phyloP scores from a whole-genome alignment of 2,113 vertebrate species.

The Baryphthengus martii region DNA sequence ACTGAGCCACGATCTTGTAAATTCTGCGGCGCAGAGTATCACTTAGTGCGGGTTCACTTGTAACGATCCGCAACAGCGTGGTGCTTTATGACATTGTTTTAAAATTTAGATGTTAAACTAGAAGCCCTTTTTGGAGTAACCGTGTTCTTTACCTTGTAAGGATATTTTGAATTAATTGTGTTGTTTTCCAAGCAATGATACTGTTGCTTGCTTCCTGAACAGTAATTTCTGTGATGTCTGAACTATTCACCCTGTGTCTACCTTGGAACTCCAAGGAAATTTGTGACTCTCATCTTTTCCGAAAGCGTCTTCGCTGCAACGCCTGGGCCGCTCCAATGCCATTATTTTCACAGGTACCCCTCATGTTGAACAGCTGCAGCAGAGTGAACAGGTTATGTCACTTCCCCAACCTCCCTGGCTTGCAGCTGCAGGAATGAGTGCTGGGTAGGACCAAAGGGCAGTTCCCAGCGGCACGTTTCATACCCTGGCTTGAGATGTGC shows the following conservation, averaged over 20 bases:
- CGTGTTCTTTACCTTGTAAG: neutral
- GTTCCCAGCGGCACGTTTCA: accelerated
- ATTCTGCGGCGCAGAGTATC: neutral
- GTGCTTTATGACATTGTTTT: neutral
- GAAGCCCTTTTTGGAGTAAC: neutral
- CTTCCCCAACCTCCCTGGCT: neutral
- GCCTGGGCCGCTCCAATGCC: neutral
- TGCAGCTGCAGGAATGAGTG: neutral
- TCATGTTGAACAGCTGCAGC: neutral
- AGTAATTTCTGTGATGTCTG: neutral
- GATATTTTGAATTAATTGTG: neutral
- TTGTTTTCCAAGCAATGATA: neutral
- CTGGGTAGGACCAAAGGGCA: neutral
- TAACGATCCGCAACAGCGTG: neutral
- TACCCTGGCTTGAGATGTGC: neutral
- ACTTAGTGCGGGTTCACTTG: constrained; percentile 40
- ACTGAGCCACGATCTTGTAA: constrained; percentile 24
- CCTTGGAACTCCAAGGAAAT: neutral
- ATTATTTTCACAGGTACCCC: neutral
- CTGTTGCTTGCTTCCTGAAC: neutral
- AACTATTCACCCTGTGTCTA: neutral
- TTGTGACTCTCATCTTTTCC: neutral
- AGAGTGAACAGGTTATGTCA: neutral
- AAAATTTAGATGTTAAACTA: constrained; percentile 20
- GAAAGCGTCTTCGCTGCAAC: neutral